Percentiles rank a stretch among this genome's conserved stretches.
phyloP scores from a whole-genome alignment of 2,888 invertebrate species.

The Hyalella azteca region DNA sequence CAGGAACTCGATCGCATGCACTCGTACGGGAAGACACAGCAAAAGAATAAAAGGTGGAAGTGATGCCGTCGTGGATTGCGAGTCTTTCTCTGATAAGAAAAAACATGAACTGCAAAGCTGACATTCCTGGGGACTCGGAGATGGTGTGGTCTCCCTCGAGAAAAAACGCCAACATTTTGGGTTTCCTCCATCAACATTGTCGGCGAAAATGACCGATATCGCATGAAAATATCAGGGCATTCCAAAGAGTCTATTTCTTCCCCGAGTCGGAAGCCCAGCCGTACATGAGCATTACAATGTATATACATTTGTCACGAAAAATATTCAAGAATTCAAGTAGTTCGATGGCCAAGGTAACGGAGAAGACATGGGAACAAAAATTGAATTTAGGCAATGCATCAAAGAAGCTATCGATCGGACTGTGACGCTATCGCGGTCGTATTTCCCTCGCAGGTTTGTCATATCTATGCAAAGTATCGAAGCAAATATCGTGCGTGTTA shows the following conservation, averaged over 20 bases:
- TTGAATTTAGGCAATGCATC: neutral
- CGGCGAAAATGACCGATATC: neutral
- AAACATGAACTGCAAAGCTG: slow-evolving; percentile 17
- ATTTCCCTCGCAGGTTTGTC: slow-evolving; percentile 22
- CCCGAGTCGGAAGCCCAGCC: too few relatives aligned
- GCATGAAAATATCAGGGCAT: too few relatives aligned
- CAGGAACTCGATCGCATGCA: too few relatives aligned
- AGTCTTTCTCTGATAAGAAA: neutral
- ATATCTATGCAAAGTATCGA: slow-evolving; percentile 20
- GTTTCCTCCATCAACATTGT: slow-evolving; percentile 16
- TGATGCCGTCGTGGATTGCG: slow-evolving; percentile 12
- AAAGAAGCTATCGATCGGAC: neutral
- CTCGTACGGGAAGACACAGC: too few relatives aligned
- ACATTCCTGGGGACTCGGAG: slow-evolving; percentile 10
- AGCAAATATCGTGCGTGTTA: neutral
- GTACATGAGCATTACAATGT: too few relatives aligned
- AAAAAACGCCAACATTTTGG: slow-evolving; percentile 19
- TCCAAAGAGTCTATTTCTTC: too few relatives aligned
- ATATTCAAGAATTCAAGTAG: too few relatives aligned
- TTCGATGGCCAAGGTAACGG: too few relatives aligned
- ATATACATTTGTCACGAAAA: too few relatives aligned
- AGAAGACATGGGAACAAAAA: too few relatives aligned
- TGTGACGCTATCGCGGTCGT: slow-evolving; percentile 29
- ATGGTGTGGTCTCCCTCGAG: neutral
- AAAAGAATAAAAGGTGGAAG: neutral